Evolutionary conservation across 2,113 vertebrate genomes (phyloP).

Genomic region (Entosphenus tridentatus): DNA sequence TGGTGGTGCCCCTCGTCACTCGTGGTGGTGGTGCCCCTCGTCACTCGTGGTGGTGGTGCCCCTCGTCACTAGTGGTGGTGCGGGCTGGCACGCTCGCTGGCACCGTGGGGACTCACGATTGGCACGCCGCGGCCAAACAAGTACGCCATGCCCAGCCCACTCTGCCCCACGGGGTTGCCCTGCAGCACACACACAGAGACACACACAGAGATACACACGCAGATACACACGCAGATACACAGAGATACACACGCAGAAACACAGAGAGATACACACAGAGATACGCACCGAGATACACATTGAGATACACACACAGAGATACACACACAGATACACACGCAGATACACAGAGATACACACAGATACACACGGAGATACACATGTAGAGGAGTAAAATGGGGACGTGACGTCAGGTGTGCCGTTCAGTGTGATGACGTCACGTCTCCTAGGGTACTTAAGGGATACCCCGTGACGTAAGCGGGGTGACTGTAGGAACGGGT

Average conservation of each 20-base stretch:
- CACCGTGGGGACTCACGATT: constrained; percentile 38
- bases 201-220: not conserved
- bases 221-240: no score
- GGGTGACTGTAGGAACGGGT: no score
- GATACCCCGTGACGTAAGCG: no score
- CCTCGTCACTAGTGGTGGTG: no score
- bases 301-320: not conserved
- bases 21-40: no score
- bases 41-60: no score
- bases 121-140: constrained; percentile 76
- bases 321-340: not conserved
- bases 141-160: constrained; percentile 92
- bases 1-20: no score
- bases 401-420: no score
- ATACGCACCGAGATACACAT: not conserved
- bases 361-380: not conserved
- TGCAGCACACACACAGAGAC: constrained; percentile 19
- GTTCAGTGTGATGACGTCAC: no score
- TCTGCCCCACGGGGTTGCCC: constrained; percentile 95
- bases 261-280: not conserved
- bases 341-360: not conserved
- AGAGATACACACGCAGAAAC: not conserved
- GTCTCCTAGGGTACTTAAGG: no score
- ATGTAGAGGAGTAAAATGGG: no score
- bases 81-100: not conserved